Evolutionary conservation across 2,888 invertebrate genomes (phyloP).

Genomic region (Eupithecia pulchellata): DNA sequence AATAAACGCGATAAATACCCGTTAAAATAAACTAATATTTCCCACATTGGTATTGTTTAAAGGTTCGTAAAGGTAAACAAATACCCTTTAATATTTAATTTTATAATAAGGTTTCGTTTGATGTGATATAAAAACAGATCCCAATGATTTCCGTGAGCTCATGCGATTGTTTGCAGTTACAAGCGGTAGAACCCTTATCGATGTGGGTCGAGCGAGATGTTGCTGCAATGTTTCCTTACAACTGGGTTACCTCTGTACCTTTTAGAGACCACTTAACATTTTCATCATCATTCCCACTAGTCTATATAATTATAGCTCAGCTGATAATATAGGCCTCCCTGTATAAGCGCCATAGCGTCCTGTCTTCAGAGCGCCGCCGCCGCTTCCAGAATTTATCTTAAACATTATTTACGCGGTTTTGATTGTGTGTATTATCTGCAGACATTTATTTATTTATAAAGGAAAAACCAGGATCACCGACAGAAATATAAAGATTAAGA

Average conservation of each 20-base stretch:
- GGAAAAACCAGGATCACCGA: too few species aligned
- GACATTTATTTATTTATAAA: too few species aligned
- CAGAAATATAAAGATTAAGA: too few species aligned
- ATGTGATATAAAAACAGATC: conserved; percentile 48
- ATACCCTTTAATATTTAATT: background rate
- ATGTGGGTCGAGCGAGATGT: conserved; percentile 73
- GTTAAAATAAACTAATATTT: too few species aligned
- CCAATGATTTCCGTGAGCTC: conserved; percentile 58
- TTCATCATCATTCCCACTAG: background rate
- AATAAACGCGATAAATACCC: too few species aligned
- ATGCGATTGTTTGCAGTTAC: conserved; percentile 61
- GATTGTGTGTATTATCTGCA: too few species aligned
- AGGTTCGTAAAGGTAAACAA: too few species aligned
- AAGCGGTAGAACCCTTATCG: conserved; percentile 67
- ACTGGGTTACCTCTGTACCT: conserved; percentile 48
- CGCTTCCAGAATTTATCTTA: too few species aligned
- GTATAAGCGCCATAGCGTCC: background rate
- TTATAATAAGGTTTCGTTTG: background rate
- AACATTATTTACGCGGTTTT: too few species aligned
- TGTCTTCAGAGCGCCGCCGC: background rate
- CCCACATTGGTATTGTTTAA: too few species aligned
- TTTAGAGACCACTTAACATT: conserved; percentile 44
- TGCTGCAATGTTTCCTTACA: conserved; percentile 72
- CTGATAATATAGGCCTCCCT: background rate
- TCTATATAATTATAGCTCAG: background rate